phyloP scores from a whole-genome alignment of 2,113 vertebrate species.

The Plotosus lineatus region DNA sequence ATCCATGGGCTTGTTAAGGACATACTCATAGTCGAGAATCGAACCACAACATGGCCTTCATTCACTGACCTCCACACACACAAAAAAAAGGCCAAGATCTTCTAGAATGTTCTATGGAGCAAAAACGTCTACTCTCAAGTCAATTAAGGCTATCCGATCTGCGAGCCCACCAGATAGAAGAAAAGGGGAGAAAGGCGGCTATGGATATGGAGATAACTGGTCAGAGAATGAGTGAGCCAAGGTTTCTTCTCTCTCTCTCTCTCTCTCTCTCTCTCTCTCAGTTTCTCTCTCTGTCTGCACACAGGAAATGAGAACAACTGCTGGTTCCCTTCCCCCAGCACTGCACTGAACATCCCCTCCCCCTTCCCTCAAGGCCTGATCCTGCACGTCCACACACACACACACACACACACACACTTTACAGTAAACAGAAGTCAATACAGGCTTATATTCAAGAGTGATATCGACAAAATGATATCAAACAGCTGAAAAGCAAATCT shows the following conservation, averaged over 20 bases:
- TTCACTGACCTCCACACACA: slow-evolving; percentile 18
- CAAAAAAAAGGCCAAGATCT: slow-evolving; percentile 35
- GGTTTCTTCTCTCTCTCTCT: slow-evolving; percentile 49
- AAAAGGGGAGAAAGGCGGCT: slow-evolving; percentile 45
- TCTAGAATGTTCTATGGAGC: slow-evolving; percentile 43
- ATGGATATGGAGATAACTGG: slow-evolving; percentile 53
- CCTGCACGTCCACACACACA: slow-evolving; percentile 73
- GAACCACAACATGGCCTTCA: slow-evolving; percentile 26
- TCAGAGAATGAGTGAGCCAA: slow-evolving; percentile 47
- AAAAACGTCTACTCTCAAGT: slow-evolving; percentile 8
- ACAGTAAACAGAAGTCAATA: slow-evolving; percentile 59
- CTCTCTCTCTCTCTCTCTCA: slow-evolving; percentile 19
- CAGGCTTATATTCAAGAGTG: slow-evolving; percentile 36
- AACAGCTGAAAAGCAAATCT: slow-evolving; percentile 14
- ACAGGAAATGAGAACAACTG: slow-evolving; percentile 79
- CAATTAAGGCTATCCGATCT: slow-evolving; percentile 39
- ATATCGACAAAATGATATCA: slow-evolving; percentile 37
- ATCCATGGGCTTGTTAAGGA: slow-evolving; percentile 30
- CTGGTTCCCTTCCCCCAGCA: slow-evolving; percentile 71
- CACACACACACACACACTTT: slow-evolving; percentile 72
- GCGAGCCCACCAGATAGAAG: slow-evolving; percentile 23
- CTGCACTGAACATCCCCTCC: slow-evolving; percentile 35
- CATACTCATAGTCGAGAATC: slow-evolving; percentile 29
- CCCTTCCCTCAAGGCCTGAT: slow-evolving; percentile 68
- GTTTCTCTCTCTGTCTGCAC: slow-evolving; percentile 59